Evolutionary conservation across 2,113 vertebrate species (phyloP), one percentile per base, ranked within the genome.

Genomic region (Dolichotis patagonum): DNA sequence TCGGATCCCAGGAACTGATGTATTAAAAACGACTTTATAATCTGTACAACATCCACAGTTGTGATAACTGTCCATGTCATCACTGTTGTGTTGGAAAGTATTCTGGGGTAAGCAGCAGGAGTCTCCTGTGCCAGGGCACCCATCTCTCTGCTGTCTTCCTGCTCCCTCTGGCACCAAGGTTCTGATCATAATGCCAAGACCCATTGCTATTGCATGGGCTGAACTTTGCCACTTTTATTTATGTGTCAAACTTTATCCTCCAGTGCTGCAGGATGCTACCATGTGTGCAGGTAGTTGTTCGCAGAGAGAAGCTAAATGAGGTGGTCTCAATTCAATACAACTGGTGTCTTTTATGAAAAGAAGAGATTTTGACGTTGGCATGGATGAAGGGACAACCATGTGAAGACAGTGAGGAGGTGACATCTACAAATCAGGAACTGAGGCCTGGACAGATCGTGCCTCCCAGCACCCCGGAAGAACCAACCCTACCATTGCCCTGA

Each of bases 61-160:
- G 19, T 0, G 7, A 8, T 19, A 5, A 0, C 43, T n/a, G n/a
- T 41, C 14, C 16, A n/a, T 1, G 38, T 41, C 81, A 22, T 11
- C 3, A 12, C 9, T 13, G 19, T 5, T 8, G 12, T 24, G 1
- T 9, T 5, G 19, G 35, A 49, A 5, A 60, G 1, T 0, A 13
- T 9, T 28, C 13, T n/a, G 17, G 12, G 20, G 12, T 1, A 26
- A 7, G 22, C 26, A 32, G 30, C 4, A 49, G 35, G 28, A 9
- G 5, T 26, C 63, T 38, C 30, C 28, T 20, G 1, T 30, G 1
- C 24, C 32, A 22, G 30, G 43, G 35, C n/a, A 30, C 12, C 67
- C 49, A 69, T 54, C 65, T 60, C 28, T 30, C 62, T 14, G 30
- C 46, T 62, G 9, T 0, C 32, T 24, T 69, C 71, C 43, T 41